Evolutionary conservation across 2,888 invertebrate genomes (phyloP).

Genomic region (Tiliacea citrago): DNA sequence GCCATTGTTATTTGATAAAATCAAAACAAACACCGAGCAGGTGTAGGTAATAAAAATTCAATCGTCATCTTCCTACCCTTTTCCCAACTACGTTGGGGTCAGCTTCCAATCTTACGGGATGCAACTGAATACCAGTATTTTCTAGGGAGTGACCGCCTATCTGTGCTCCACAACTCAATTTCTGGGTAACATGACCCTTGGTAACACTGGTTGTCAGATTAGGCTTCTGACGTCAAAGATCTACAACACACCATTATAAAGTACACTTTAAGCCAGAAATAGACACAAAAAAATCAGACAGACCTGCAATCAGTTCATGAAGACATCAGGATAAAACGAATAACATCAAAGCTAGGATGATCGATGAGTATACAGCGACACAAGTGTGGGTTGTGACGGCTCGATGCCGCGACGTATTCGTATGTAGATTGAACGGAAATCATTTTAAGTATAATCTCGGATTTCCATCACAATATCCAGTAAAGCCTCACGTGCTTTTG

Average conservation of each 20-base stretch:
- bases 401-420: slow-evolving; percentile 16
- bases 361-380: slow-evolving; percentile 54
- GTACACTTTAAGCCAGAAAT: neutral
- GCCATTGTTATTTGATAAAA: neutral
- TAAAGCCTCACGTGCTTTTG: slow-evolving; percentile 45
- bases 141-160: too few relatives aligned
- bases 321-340: slow-evolving; percentile 34
- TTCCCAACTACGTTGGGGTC: neutral
- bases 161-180: neutral
- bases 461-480: slow-evolving; percentile 62
- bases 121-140: neutral
- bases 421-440: slow-evolving; percentile 67
- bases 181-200: neutral
- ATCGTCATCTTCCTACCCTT: too few relatives aligned
- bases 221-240: neutral
- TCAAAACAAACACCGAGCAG: neutral
- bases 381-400: slow-evolving; percentile 40
- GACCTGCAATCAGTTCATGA: slow-evolving; percentile 25
- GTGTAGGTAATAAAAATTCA: too few relatives aligned
- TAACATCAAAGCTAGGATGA: slow-evolving; percentile 43
- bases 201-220: neutral
- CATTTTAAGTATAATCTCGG: slow-evolving; percentile 62
- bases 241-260: neutral
- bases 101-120: neutral
- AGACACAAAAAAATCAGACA: slow-evolving; percentile 14